Evolutionary conservation across 2,888 invertebrate species (phyloP), one percentile per base, ranked within the genome.

Genomic region (Coronaproctus castanopsis): DNA sequence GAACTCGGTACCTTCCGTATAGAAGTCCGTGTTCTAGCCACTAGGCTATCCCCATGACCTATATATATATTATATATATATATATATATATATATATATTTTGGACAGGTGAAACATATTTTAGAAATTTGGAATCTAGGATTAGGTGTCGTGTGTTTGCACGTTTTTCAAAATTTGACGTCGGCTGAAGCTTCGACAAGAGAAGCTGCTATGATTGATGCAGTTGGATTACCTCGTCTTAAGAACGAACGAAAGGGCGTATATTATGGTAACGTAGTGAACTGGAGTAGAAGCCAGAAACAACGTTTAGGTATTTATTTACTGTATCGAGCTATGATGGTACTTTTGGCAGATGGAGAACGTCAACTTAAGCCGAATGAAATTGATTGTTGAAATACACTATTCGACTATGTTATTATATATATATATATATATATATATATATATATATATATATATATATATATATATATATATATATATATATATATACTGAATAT

Each of bases 151-250:
- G 80, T 96, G 1, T 91, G 92, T 60, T 74, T 96, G 1, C 89
- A 90, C 67, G 79, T 92, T 53, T 96, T 91, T 70, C 90, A 90
- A 67, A 91, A 92, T 71, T 81, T 86, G 1, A 83, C 89, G 55
- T 85, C 91, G 0, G 87, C 83, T 0, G 97, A 97, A 71, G 96
- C 97, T 0, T 89, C 85, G 65, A 91, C 92, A 0, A 76, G 95
- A 63, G 97, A 97, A 72, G 95, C 95, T 0, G 81, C 88, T 10
- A 93, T 97, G 80, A 92, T 97, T 19, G 88, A 89, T 66, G 88
- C 90, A 0, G 71, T 97, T 5, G 85, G 86, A 1, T 67, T 87
- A 2, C 71, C 76, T 0, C 83, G 85, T 68, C 72, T 93, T 64
- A 85, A 82, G 48, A 95, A 95, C 71, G 72, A 80, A 20, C 85